Evolutionary conservation across 2,888 invertebrate species (phyloP).

Genomic region (Clusia tigrina): DNA sequence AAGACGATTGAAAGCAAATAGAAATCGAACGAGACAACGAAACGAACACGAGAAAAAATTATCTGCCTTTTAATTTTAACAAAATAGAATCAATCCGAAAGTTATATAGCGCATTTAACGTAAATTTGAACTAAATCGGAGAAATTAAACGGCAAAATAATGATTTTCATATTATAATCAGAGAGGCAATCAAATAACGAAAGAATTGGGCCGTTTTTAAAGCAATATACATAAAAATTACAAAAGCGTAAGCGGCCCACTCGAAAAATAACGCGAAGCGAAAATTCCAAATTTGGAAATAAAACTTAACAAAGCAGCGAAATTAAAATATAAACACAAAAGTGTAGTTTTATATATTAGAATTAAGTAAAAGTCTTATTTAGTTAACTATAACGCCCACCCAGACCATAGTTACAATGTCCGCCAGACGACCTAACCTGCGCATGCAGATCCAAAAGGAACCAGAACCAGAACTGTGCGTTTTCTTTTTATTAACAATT

Average conservation of each 20-base stretch:
- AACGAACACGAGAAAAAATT: conserved; percentile 41
- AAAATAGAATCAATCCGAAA: conserved; percentile 12
- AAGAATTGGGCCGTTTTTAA: too few species aligned
- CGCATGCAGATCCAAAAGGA: conserved; percentile 67
- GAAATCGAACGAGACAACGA: conserved; percentile 39
- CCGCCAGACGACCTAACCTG: conserved; percentile 62
- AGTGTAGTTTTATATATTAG: neutral
- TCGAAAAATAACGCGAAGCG: conserved; percentile 21
- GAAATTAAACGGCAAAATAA: too few species aligned
- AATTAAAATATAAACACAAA: neutral
- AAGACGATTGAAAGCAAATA: conserved; percentile 10
- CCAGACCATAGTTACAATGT: too few species aligned
- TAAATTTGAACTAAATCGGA: conserved; percentile 13
- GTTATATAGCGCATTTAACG: too few species aligned
- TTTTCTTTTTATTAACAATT: neutral
- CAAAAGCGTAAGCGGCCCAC: conserved; percentile 21
- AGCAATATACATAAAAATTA: too few species aligned
- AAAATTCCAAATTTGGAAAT: conserved; percentile 30
- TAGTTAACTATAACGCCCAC: neutral
- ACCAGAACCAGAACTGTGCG: conserved; percentile 53
- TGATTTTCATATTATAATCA: too few species aligned
- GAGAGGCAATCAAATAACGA: too few species aligned
- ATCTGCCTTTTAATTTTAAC: conserved; percentile 32
- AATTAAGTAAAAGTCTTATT: neutral
- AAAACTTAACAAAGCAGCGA: conserved; percentile 18